Percentiles rank a stretch among this genome's conserved stretches.
phyloP scores from a whole-genome alignment of 2,888 invertebrate genomes.

The Lithophane socia region DNA sequence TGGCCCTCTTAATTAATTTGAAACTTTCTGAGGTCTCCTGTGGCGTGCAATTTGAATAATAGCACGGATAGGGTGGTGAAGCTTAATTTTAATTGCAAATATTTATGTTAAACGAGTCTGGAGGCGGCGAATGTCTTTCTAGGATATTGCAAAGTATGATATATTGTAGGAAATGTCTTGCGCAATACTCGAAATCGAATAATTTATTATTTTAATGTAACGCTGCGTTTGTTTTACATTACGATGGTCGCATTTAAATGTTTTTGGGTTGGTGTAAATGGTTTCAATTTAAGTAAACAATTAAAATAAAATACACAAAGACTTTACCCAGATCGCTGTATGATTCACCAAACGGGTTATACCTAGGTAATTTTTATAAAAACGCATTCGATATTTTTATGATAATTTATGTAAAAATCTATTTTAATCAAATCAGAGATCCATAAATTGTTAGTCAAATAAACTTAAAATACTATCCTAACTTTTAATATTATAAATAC shows the following conservation, averaged over 20 bases:
- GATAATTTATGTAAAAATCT: neutral
- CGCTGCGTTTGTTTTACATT: constrained; percentile 61
- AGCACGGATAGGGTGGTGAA: constrained; percentile 86
- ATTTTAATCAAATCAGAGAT: neutral
- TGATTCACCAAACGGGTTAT: neutral
- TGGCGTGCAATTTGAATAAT: constrained; percentile 90
- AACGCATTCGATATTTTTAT: neutral
- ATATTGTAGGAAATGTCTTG: constrained; percentile 78
- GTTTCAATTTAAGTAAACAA: constrained; percentile 23
- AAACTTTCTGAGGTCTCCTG: constrained; percentile 90
- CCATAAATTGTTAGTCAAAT: too few species aligned
- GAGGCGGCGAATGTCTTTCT: constrained; percentile 74
- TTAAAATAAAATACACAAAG: constrained; percentile 8
- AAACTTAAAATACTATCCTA: too few species aligned
- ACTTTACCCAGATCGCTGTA: neutral
- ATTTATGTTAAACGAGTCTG: constrained; percentile 88
- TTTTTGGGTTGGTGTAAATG: constrained; percentile 28
- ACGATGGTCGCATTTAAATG: constrained; percentile 36
- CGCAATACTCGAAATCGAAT: constrained; percentile 67
- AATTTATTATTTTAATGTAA: constrained; percentile 67
- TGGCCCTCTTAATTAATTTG: constrained; percentile 90
- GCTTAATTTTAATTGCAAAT: constrained; percentile 90
- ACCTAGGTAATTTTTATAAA: neutral
- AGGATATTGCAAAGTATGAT: constrained; percentile 86
- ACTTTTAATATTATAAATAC: too few species aligned